A percentile compares a stretch with the other conserved stretches of the same genome.
Conservation (phyloP, 2,888 invertebrate species). For the Drosophila lacicola region DNA sequence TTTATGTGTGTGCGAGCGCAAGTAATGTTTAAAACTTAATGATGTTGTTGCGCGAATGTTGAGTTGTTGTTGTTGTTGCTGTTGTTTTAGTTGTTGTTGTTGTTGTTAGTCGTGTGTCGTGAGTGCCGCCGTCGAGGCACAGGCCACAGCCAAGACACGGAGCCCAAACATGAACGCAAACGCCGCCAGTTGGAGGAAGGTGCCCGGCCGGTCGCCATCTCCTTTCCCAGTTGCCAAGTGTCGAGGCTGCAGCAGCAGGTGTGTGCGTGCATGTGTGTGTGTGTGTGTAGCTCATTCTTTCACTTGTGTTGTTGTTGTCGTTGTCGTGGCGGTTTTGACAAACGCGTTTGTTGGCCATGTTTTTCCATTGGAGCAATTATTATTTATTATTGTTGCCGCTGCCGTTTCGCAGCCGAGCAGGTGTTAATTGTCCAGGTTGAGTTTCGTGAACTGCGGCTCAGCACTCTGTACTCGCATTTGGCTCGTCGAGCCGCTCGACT, state of each 20-base stretch:
- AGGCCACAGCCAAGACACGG: conserved; percentile 6
- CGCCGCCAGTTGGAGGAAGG: neutral
- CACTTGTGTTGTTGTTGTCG: conserved; percentile 27
- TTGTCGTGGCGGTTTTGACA: conserved; percentile 56
- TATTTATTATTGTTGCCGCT: conserved; percentile 73
- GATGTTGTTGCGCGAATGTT: conserved; percentile 66
- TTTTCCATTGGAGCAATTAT: conserved; percentile 72
- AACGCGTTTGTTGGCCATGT: conserved; percentile 78
- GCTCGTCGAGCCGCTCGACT: neutral
- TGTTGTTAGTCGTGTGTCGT: conserved; percentile 61
- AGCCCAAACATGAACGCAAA: conserved; percentile 2
- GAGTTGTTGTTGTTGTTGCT: conserved; percentile 31
- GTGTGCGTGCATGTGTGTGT: conserved; percentile 5
- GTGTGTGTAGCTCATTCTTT: conserved; percentile 34
- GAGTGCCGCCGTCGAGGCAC: conserved; percentile 35
- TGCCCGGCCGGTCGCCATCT: conserved; percentile 45
- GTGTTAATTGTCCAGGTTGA: conserved; percentile 71
- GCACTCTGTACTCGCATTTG: conserved; percentile 5
- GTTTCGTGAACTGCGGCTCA: conserved; percentile 12
- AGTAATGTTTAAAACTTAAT: conserved; percentile 64
- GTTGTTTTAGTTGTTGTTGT: conserved; percentile 23
- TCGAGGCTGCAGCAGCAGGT: conserved; percentile 24
- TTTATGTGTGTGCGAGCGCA: conserved; percentile 21
- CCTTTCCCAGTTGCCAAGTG: conserved; percentile 40
- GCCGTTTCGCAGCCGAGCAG: conserved; percentile 59